Evolutionary conservation across 2,888 invertebrate genomes (phyloP).

Genomic region (Chrysomela aeneicollis): DNA sequence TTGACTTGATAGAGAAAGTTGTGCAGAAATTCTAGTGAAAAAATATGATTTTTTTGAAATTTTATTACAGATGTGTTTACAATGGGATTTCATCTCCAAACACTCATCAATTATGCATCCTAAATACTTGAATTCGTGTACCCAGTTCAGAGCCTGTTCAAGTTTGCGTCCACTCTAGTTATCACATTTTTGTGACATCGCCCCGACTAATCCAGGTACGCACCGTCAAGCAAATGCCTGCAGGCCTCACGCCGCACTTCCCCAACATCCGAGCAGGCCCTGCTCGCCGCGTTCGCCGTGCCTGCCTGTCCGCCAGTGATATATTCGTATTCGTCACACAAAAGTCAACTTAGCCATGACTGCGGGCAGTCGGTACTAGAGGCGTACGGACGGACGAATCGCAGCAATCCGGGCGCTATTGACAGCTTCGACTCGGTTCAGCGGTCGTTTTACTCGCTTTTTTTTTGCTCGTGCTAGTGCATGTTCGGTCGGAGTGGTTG

Average conservation of each 20-base stretch:
- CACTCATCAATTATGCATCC: no score
- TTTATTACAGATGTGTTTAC: no score
- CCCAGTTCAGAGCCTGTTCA: no score
- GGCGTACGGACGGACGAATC: slow-evolving; percentile 49
- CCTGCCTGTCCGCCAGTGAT: slow-evolving; percentile 34
- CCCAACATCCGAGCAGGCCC: slow-evolving; percentile 32
- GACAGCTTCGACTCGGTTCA: slow-evolving; percentile 26
- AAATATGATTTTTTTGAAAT: no score
- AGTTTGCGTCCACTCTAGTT: no score
- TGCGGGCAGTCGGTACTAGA: slow-evolving; percentile 38
- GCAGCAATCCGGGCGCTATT: slow-evolving; percentile 39
- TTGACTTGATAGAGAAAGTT: no score
- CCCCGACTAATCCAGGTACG: slow-evolving; percentile 26
- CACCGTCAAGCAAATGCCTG: slow-evolving; percentile 39
- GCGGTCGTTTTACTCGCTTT: slow-evolving; percentile 15
- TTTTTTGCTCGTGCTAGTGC: slow-evolving; percentile 23
- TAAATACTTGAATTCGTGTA: no score
- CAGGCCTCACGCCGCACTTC: slow-evolving; percentile 42
- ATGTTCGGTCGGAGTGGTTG: slow-evolving; percentile 21
- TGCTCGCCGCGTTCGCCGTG: slow-evolving; percentile 23
- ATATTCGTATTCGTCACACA: slow-evolving; percentile 59
- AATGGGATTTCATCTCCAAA: no score
- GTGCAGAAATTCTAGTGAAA: no score
- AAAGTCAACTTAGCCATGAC: slow-evolving; percentile 51
- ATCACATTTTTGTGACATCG: slow-evolving; percentile 1